Base-by-base conservation (phyloP, 2,113 vertebrate species). In the Thamnaconus septentrionalis region DNA sequence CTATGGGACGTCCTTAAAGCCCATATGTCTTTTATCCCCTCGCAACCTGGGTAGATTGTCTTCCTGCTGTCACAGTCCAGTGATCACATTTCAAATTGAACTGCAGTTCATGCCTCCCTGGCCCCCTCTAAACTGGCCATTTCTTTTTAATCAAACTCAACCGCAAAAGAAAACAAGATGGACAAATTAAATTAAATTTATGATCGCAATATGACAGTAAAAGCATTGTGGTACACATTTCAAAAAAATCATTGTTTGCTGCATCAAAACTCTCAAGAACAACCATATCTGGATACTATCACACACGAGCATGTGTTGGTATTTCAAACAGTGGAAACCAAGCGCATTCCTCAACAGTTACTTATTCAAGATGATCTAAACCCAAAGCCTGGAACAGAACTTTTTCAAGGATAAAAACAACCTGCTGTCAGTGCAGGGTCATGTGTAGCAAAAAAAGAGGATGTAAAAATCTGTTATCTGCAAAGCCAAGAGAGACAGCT, bases 321-420 rank as follows among this genome's bases (percentile, higher is more conserved):
- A 66, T 66, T 67, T 69, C 53, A 73, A 87, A 80, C 45, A 67
- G 66, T 64, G 64, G 61, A 69, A 81, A 66, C 68, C 71, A 74
- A 63, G 60, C 6, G 40, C 73, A 88, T 86, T 87, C 82, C 85
- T 72, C 61, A 78, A 75, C 85, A 80, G 77, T 85, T 80, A 82
- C 59, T 66, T 75, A 42, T 75, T 56, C 49, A 52, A 53, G 47
- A 75, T 84, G 80, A 84, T 56, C 66, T 78, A 84, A 82, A 75
- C 11, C 50, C 12, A 70, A 71, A 47, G 61, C 64, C 44, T 66
- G 53, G 41, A 65, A 58, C 45, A 53, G 10, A 71, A 56, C 53
- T 52, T 54, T 50, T 56, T 8, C 11, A 71, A 81, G 6, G 41
- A 50, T 50, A 54, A 78, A 73, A 74, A 56, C 59, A 71, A 70